Base-by-base conservation (phyloP, 2,113 vertebrate species). In the Etheostoma cragini region DNA sequence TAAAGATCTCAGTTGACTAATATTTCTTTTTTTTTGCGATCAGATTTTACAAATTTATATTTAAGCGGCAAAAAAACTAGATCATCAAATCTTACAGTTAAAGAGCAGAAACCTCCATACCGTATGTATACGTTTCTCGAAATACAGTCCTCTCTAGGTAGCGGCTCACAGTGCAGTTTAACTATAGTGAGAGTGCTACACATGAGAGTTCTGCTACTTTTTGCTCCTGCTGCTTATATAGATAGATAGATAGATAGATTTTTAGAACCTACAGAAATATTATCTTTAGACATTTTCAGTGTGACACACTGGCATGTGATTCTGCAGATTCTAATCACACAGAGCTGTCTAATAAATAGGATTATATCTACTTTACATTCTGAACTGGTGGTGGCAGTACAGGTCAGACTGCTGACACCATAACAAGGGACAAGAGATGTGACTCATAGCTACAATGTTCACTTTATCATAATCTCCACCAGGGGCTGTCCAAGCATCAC, bases 401-500 rank as follows among this genome's bases (percentile, higher is more conserved):
- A 83, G 84, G 81, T 91, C 86, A 85, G 79, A 42, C 67, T 72
- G 81, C 65, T 70, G 73, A 80, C 72, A 72, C 61, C 42, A 33
- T 56, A 54, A 83, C 68, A 73, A 80, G 26, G 26, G 26, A 76
- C 76, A 47, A 77, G 75, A 58, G 19, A 14, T 76, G 52, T 81
- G 69, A 74, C 74, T 84, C 81, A 56, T 56, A 35, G 64, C 83
- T 65, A n/a, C 54, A 75, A 17, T 71, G 70, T 87, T 89, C 80
- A 85, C 79, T 89, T 85, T 87, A 72, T 88, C 75, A 80, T 83
- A 76, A 80, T 89, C 92, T 89, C 93, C 93, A 93, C 87, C 88
- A 93, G 92, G 90, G 91, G 89, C 84, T 91, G 90, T 92, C 90
- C 92, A 92, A 93, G 88, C 80, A 76, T 90, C 90, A 81, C 61